Conservation (phyloP, 2,888 invertebrate species). For the Parelbella ahira region DNA sequence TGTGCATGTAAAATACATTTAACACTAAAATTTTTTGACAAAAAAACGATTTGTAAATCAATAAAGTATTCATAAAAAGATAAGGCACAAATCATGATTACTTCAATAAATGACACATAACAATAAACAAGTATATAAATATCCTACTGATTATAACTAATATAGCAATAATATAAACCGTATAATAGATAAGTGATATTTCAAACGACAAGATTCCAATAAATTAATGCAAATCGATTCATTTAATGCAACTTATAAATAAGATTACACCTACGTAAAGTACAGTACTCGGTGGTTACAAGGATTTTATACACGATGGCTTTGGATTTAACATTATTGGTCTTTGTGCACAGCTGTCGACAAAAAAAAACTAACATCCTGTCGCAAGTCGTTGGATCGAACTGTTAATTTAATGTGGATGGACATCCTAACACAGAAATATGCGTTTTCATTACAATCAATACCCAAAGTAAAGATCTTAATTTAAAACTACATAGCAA, state of each 20-base stretch:
- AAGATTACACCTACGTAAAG: constrained; percentile 34
- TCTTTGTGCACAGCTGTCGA: constrained; percentile 11
- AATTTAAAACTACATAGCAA: constrained; percentile 23
- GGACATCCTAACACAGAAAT: constrained; percentile 9
- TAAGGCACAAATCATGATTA: too few relatives aligned
- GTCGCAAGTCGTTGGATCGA: constrained; percentile 1
- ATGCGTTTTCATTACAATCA: constrained; percentile 17
- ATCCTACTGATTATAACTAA: constrained; percentile 17
- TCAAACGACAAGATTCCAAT: constrained; percentile 14
- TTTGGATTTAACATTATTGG: constrained; percentile 12
- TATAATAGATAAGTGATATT: too few relatives aligned
- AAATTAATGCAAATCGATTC: constrained; percentile 31
- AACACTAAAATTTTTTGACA: too few relatives aligned
- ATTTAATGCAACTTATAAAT: constrained; percentile 35
- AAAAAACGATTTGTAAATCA: too few relatives aligned
- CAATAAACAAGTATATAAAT: too few relatives aligned
- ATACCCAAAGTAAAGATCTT: constrained; percentile 19
- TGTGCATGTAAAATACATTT: too few relatives aligned
- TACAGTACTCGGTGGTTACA: constrained; percentile 14
- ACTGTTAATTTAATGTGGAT: constrained; percentile 12
- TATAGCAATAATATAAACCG: too few relatives aligned
- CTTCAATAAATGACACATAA: too few relatives aligned
- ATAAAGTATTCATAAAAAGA: too few relatives aligned
- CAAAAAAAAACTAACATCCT: constrained; percentile 12
- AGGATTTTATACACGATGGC: constrained; percentile 17